A percentile compares a stretch with the other conserved stretches of the same genome.
These are phyloP conservation scores for Ochropleura plecta DNA, from an alignment of 2,888 invertebrate species.

Conservation along the genomic window DNA sequence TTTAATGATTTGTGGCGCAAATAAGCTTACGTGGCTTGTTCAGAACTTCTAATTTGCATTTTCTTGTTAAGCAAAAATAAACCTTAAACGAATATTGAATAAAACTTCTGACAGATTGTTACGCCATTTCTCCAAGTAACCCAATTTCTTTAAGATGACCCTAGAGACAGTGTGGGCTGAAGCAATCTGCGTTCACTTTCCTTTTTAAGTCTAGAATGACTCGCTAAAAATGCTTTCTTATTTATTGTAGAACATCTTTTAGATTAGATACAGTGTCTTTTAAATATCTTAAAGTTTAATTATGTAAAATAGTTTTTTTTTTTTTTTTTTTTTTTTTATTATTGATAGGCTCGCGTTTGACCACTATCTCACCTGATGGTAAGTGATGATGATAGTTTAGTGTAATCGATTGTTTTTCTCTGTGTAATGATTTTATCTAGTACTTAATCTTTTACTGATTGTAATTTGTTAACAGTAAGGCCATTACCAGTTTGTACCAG, in stretches of 20 bases:
- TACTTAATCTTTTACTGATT: background rate
- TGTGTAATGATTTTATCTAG: background rate
- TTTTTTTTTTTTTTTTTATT: too few species aligned
- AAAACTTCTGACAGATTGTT: constrained; percentile 51
- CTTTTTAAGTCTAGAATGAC: constrained; percentile 39
- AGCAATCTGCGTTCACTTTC: constrained; percentile 52
- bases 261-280: background rate
- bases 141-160: constrained; percentile 59
- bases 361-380: too few species aligned
- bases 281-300: background rate
- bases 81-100: constrained; percentile 33
- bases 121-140: constrained; percentile 46
- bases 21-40: background rate
- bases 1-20: too few species aligned
- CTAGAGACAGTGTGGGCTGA: constrained; percentile 51
- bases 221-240: constrained; percentile 25
- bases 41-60: background rate
- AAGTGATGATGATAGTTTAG: too few species aligned
- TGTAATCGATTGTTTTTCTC: background rate
- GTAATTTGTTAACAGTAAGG: background rate
- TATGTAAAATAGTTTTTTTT: too few species aligned
- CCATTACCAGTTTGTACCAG: too few species aligned
- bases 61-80: constrained; percentile 19
- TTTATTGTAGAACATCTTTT: constrained; percentile 25
- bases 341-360: too few species aligned